These are phyloP conservation scores for Nothura maculosa DNA, from an alignment of 2,797 vertebrate species.

Conservation along the genomic window DNA sequence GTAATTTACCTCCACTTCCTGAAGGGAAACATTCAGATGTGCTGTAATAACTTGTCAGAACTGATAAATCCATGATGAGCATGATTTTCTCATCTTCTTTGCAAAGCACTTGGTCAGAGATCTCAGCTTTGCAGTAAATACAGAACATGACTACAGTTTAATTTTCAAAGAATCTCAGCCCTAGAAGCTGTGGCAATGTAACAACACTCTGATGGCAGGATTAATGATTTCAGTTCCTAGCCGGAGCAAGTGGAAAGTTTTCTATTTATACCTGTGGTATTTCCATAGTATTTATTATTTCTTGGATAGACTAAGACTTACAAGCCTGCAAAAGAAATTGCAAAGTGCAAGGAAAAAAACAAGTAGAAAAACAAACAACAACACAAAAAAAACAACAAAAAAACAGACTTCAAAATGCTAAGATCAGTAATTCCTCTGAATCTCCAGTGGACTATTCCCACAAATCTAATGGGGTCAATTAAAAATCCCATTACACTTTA, in stretches of 20 bases:
- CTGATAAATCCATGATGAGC: not conserved
- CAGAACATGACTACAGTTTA: not conserved
- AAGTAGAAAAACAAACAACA: too few species aligned
- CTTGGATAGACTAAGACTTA: not conserved
- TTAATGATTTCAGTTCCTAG: constrained; percentile 4
- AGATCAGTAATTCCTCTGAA: not conserved
- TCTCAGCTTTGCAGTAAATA: not conserved
- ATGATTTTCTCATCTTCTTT: not conserved
- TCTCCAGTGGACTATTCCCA: not conserved
- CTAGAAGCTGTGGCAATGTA: not conserved
- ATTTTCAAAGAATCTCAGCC: constrained; percentile 23
- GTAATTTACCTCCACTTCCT: not conserved
- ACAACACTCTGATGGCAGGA: not conserved
- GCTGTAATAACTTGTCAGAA: not conserved
- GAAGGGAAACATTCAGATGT: not conserved
- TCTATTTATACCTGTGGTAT: not conserved
- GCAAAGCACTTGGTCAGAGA: not conserved
- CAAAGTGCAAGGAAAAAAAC: not conserved
- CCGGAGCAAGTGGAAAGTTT: not conserved
- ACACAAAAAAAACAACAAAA: not conserved
- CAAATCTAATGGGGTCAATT: not conserved
- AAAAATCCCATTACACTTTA: not conserved
- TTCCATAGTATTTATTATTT: not conserved
- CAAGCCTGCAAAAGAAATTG: not conserved
- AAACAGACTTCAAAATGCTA: not conserved